Conservation (phyloP, 2,797 vertebrate species). For the Enteromius treurensis region DNA sequence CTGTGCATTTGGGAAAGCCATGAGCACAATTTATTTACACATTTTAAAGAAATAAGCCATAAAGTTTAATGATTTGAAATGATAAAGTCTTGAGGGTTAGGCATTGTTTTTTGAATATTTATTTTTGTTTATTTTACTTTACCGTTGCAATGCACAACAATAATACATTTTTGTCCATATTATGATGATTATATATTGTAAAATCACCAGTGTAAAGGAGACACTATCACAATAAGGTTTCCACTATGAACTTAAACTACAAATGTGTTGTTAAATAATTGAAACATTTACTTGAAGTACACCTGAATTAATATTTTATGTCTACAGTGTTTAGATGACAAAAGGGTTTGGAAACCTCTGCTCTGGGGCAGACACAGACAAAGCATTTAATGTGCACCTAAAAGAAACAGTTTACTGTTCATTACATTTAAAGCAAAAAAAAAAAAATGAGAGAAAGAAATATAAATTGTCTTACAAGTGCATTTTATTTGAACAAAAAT, state of each 20-base stretch:
- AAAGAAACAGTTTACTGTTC: not conserved
- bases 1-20: not conserved
- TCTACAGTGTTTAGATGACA: not conserved
- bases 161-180: not conserved
- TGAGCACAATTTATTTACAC: not conserved
- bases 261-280: not conserved
- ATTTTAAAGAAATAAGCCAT: not conserved
- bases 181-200: not conserved
- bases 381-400: not conserved
- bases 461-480: not conserved
- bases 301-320: not conserved
- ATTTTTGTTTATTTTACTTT: not conserved
- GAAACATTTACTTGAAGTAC: not conserved
- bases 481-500: not conserved
- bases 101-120: too few species aligned
- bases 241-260: not conserved
- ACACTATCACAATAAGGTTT: not conserved
- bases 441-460: not conserved
- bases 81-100: not conserved
- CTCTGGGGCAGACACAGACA: not conserved
- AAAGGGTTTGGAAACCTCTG: not conserved
- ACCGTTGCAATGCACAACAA: not conserved
- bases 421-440: not conserved
- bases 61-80: not conserved
- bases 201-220: not conserved